Percentiles rank a stretch among this genome's conserved stretches.
Evolutionary conservation across 2,888 invertebrate species (phyloP).

Genomic region (Trimorus sp.): DNA sequence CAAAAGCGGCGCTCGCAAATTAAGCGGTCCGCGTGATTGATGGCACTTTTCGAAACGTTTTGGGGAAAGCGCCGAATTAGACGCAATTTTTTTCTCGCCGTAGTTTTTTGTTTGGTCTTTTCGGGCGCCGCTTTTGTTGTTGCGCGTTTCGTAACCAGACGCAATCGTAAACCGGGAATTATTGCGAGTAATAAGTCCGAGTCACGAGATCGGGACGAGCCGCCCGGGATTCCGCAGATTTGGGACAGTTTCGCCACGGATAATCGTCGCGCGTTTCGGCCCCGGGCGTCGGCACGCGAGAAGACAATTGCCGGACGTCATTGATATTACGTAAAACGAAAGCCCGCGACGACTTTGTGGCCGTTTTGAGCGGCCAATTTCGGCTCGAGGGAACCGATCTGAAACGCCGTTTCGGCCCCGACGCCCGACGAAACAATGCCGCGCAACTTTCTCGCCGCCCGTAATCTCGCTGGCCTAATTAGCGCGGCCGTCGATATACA

Average conservation of each 20-base stretch:
- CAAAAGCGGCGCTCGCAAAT: constrained; percentile 41
- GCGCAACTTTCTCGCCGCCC: too few species aligned
- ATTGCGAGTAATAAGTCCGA: constrained; percentile 73
- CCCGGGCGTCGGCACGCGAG: constrained; percentile 57
- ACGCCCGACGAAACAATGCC: too few species aligned
- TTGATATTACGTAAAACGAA: constrained; percentile 57
- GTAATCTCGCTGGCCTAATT: too few species aligned
- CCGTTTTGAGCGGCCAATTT: not conserved
- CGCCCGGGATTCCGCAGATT: constrained; percentile 57
- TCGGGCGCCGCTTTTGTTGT: constrained; percentile 31
- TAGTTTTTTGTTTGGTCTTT: too few species aligned
- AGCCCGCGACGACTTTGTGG: constrained; percentile 1
- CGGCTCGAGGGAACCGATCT: not conserved
- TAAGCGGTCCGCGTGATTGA: constrained; percentile 22
- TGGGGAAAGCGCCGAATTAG: constrained; percentile 37
- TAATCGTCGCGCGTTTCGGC: constrained; percentile 53
- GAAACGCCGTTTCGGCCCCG: too few species aligned
- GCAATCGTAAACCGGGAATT: constrained; percentile 71
- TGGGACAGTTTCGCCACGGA: constrained; percentile 43
- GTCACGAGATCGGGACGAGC: constrained; percentile 74
- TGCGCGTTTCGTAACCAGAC: constrained; percentile 56
- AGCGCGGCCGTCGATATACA: too few species aligned
- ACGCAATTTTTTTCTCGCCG: not conserved
- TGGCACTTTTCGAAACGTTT: constrained; percentile 19
- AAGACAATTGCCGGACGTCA: constrained; percentile 44